phyloP scores from a whole-genome alignment of 64 coral and sea anemone species.

The Cladopsammia gracilis region DNA sequence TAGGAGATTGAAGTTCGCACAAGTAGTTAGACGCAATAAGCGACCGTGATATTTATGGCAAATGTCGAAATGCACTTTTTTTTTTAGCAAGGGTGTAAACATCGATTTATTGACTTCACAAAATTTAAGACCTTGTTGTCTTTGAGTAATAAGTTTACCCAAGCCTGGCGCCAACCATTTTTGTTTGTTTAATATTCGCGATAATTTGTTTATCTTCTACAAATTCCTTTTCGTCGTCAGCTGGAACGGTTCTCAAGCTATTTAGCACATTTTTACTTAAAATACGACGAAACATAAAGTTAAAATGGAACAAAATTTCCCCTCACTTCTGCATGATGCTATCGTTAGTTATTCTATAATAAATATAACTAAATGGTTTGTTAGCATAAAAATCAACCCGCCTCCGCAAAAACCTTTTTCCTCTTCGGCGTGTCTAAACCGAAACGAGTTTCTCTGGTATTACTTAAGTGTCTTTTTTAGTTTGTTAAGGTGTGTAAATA shows the following conservation, averaged over 20 bases:
- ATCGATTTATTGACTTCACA: too few species aligned
- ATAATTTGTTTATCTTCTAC: background rate
- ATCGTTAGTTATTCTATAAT: too few species aligned
- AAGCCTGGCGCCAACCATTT: background rate
- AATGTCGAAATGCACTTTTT: too few species aligned
- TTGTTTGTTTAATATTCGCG: background rate
- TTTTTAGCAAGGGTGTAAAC: too few species aligned
- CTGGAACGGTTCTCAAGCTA: conserved; percentile 2
- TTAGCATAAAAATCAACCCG: background rate
- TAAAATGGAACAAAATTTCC: background rate
- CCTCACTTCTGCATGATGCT: background rate
- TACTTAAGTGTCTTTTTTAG: background rate
- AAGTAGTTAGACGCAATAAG: too few species aligned
- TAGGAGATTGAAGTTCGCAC: too few species aligned
- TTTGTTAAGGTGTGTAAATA: conserved; percentile 31
- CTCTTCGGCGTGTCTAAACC: background rate
- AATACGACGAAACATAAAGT: background rate
- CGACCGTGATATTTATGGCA: too few species aligned
- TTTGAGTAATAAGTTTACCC: conserved; percentile 14
- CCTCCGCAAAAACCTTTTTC: background rate
- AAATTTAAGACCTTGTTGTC: background rate
- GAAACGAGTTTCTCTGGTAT: background rate
- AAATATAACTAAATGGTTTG: background rate
- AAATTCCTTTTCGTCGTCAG: background rate
- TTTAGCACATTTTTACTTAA: background rate